phyloP scores from a whole-genome alignment of 2,797 vertebrate species.

The Xerus rutilus region DNA sequence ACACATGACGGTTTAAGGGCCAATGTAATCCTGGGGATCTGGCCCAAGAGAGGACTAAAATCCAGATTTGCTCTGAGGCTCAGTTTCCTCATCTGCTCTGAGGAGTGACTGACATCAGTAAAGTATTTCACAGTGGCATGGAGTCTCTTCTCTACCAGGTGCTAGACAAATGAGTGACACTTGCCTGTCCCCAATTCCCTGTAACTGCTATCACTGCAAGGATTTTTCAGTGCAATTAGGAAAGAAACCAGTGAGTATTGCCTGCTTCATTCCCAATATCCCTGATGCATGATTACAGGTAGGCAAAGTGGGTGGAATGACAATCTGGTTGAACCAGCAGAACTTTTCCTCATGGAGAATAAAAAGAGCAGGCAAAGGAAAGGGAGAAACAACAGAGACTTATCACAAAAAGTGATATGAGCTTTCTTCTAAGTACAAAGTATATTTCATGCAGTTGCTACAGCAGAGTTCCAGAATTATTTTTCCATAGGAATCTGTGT shows the following conservation, averaged over 20 bases:
- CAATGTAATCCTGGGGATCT: neutral
- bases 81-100: constrained; percentile 22
- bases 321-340: neutral
- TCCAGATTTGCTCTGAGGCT: neutral
- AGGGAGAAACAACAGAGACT: neutral
- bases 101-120: neutral
- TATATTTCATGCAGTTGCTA: neutral
- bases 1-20: neutral
- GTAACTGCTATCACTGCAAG: neutral
- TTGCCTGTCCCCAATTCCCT: neutral
- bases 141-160: neutral
- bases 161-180: neutral
- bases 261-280: neutral
- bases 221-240: neutral
- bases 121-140: neutral
- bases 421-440: neutral
- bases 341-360: neutral
- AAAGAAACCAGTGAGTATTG: neutral
- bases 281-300: neutral
- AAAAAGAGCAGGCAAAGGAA: constrained; percentile 12
- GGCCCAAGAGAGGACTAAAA: neutral
- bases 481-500: constrained; percentile 34
- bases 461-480: constrained; percentile 16
- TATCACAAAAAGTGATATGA: neutral
- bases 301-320: neutral